Evolutionary conservation across 2,888 invertebrate species (phyloP).

Genomic region (Nephrotoma guestfalica): DNA sequence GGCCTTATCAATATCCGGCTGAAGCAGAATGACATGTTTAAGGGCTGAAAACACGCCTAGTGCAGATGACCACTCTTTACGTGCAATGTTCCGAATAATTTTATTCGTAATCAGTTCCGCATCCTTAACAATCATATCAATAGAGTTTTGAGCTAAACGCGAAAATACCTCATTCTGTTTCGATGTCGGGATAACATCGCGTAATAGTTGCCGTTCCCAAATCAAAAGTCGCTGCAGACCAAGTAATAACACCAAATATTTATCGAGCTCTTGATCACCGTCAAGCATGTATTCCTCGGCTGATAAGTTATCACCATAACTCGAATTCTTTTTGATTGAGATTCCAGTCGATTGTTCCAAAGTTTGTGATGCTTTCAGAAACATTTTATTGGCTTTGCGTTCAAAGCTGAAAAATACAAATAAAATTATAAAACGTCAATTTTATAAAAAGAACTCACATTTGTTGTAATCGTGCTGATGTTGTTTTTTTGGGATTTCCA

Average conservation of each 20-base stretch:
- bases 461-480: conserved; percentile 70
- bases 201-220: conserved; percentile 69
- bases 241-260: conserved; percentile 67
- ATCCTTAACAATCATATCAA: conserved; percentile 71
- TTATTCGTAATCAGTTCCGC: conserved; percentile 70
- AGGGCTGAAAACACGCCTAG: conserved; percentile 69
- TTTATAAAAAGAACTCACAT: conserved; percentile 37
- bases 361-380: conserved; percentile 70
- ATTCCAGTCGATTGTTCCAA: conserved; percentile 68
- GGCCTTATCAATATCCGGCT: conserved; percentile 67
- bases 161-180: conserved; percentile 74
- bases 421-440: conserved; percentile 8
- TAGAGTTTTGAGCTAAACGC: conserved; percentile 66
- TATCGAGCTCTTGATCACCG: conserved; percentile 70
- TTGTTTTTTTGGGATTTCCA: conserved; percentile 41
- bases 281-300: conserved; percentile 29
- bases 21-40: conserved; percentile 58
- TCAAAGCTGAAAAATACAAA: conserved; percentile 41
- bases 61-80: conserved; percentile 67
- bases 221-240: conserved; percentile 75
- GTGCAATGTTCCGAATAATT: conserved; percentile 58
- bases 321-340: conserved; percentile 42
- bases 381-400: conserved; percentile 67
- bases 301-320: conserved; percentile 27
- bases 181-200: conserved; percentile 67